A percentile compares a stretch with the other conserved stretches of the same genome.
phyloP scores from a whole-genome alignment of 2,797 vertebrate species.

The Leuciscus waleckii region DNA sequence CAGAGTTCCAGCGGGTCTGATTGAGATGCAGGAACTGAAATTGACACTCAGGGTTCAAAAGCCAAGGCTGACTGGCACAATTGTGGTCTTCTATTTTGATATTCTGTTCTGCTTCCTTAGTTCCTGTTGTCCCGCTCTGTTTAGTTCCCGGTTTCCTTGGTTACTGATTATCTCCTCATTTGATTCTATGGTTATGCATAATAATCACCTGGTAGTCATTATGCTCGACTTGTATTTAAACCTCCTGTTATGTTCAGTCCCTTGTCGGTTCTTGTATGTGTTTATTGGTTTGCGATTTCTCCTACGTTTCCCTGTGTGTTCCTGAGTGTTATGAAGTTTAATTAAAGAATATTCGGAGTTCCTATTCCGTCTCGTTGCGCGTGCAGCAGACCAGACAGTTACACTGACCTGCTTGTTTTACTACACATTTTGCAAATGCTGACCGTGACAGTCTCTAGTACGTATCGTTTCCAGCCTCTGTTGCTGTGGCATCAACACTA shows the following conservation, averaged over 20 bases:
- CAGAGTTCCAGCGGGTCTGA: constrained; percentile 34
- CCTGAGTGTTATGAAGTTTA: too few relatives aligned
- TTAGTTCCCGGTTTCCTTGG: too few relatives aligned
- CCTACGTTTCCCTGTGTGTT: too few relatives aligned
- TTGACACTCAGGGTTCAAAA: constrained; percentile 43
- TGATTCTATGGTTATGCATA: not conserved
- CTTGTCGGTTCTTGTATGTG: too few relatives aligned
- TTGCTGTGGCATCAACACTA: constrained; percentile 17
- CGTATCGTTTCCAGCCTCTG: constrained; percentile 24
- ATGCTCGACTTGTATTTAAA: not conserved
- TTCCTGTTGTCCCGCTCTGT: not conserved
- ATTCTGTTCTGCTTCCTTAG: not conserved
- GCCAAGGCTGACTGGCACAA: constrained; percentile 15
- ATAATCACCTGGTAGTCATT: not conserved
- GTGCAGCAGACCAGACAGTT: not conserved
- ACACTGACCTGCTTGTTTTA: constrained; percentile 45
- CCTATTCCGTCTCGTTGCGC: not conserved
- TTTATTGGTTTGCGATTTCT: too few relatives aligned
- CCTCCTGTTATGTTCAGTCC: too few relatives aligned
- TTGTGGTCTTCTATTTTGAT: not conserved
- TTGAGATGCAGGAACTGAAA: constrained; percentile 35
- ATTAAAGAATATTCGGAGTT: not conserved
- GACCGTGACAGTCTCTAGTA: constrained; percentile 41
- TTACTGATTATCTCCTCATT: not conserved
- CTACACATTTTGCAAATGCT: constrained; percentile 52